Conservation (phyloP, 2,797 vertebrate species). For the Sebastolobus alascanus region DNA sequence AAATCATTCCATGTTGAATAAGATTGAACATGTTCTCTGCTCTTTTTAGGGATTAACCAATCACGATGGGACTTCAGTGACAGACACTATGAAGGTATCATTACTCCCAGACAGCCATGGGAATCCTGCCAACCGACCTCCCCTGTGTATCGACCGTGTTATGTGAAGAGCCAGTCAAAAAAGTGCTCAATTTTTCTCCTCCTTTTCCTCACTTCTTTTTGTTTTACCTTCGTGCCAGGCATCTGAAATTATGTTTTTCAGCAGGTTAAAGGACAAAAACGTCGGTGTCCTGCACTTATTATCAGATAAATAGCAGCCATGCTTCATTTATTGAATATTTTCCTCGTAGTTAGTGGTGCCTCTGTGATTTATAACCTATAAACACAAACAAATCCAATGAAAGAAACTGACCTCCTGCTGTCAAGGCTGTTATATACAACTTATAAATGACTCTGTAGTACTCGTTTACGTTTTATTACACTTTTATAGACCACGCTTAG, state of each 20-base stretch:
- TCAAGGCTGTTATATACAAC: conserved; percentile 30
- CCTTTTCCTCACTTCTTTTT: conserved; percentile 1
- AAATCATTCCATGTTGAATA: conserved; percentile 18
- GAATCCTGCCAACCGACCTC: conserved; percentile 52
- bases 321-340: conserved; percentile 38
- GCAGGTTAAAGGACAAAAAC: conserved; percentile 33
- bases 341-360: conserved; percentile 27
- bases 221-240: conserved; percentile 44
- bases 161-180: conserved; percentile 58
- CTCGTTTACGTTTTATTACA: conserved; percentile 39
- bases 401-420: conserved; percentile 26
- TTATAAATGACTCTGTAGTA: conserved; percentile 27
- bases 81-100: conserved; percentile 45
- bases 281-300: conserved; percentile 38
- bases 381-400: conserved; percentile 25
- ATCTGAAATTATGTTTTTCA: conserved; percentile 53
- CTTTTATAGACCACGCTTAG: conserved; percentile 59
- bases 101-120: conserved; percentile 30
- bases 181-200: conserved; percentile 46
- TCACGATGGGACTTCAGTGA: conserved; percentile 25
- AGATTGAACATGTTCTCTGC: conserved; percentile 43
- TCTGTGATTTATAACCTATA: conserved; percentile 49
- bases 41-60: conserved; percentile 79
- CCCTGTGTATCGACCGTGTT: conserved; percentile 53
- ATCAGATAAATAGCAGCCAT: conserved; percentile 42